Evolutionary conservation across 35 echinoderm and acorn worm genomes (phyloP), one percentile per base, ranked within the genome.

Genomic region (Lytechinus variegatus): DNA sequence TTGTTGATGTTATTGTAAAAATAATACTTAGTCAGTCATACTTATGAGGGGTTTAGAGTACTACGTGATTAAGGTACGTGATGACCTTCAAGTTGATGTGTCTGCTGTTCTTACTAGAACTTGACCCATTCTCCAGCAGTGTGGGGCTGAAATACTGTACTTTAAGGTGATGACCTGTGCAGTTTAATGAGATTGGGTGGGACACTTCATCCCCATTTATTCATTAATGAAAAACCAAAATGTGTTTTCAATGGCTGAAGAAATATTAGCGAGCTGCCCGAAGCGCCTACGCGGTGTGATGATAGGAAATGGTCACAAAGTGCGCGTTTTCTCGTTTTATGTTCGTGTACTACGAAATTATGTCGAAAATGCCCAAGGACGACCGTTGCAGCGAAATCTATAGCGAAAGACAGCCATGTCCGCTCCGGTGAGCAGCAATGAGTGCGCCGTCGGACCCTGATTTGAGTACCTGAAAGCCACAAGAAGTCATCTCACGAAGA

Each of bases 381-480:
- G 66, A 24, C 66, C 7, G 66, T 24, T 16, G 66, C 66, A 79
- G 66, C 66, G 66, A 79, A 79, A 79, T 24, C 19, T 16, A 24
- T 16, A 16, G 3, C 19, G 66, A 24, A 79, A 79, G 66, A 79
- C 66, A 79, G 66, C 66, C 66, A 79, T 79, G 66, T 79, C 66
- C 66, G 66, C 66, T 79, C 66, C 19, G 66, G 66, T 79, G 66
- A 79, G 66, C 66, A 79, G 14, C 16, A 6, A 24, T 24, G n/a
- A 79, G 66, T 24, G 66, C 66, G 16, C 66, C 19, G 66, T 24
- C 66, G 66, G n/a, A 79, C 66, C 14, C 21, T 44, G 33, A 44
- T 44, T 79, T 79, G 66, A 79, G 66, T 79, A 79, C 66, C 66
- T 79, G 66, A 79, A 79, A 79, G 66, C 66, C 66, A n/a, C 66